phyloP scores from a whole-genome alignment of 2,797 vertebrate genomes.

The Takifugu ocellatus region DNA sequence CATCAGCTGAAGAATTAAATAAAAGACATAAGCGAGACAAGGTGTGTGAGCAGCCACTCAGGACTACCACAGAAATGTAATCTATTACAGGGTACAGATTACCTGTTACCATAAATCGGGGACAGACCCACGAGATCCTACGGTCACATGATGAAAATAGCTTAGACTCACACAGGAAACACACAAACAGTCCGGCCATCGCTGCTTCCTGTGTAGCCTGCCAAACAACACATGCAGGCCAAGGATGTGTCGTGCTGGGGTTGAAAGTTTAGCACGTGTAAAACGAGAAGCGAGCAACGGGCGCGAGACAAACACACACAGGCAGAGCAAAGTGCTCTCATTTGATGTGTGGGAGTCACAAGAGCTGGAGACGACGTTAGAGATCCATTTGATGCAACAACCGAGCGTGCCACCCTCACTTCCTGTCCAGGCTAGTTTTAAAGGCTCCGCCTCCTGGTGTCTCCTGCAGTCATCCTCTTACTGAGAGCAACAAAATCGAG shows the following conservation, averaged over 20 bases:
- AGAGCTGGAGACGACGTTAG: background rate
- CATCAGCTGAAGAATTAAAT: constrained; percentile 70
- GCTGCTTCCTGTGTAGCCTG: constrained; percentile 48
- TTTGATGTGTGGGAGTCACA: constrained; percentile 2
- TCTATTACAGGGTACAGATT: constrained; percentile 52
- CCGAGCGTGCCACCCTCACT: constrained; percentile 3
- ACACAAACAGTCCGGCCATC: constrained; percentile 14
- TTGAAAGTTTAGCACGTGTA: constrained; percentile 51
- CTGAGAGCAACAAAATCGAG: too few relatives aligned
- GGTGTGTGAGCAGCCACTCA: constrained; percentile 49
- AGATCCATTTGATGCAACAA: constrained; percentile 12
- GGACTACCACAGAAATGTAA: constrained; percentile 49
- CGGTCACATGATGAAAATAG: background rate
- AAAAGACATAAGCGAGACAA: constrained; percentile 57
- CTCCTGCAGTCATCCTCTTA: background rate
- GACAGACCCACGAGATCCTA: background rate
- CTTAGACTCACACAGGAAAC: constrained; percentile 24
- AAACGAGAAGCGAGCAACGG: constrained; percentile 30
- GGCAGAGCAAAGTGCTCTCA: constrained; percentile 12
- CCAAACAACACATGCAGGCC: constrained; percentile 54
- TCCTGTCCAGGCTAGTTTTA: constrained; percentile 3
- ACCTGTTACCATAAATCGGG: constrained; percentile 20
- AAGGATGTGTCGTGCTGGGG: constrained; percentile 43
- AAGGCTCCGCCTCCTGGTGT: too few relatives aligned
- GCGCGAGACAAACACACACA: constrained; percentile 21